These are phyloP conservation scores for Lithobius niger DNA, from an alignment of 1,140 invertebrate species.

Conservation along the genomic window DNA sequence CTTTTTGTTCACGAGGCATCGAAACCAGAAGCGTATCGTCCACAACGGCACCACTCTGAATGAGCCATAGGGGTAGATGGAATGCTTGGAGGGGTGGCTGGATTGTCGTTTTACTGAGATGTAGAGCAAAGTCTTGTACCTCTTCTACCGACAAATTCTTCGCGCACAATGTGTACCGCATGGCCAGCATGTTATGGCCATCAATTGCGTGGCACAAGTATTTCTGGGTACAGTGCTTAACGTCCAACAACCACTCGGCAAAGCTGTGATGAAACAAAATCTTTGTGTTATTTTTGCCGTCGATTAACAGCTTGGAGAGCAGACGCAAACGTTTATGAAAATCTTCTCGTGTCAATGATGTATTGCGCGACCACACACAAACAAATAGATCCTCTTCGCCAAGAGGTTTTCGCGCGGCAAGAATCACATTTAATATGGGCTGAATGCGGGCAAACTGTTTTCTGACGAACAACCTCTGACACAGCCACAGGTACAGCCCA, in stretches of 20 bases:
- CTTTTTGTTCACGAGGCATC: slow-evolving; percentile 37
- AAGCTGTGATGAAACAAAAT: slow-evolving; percentile 82
- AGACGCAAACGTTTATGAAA: slow-evolving; percentile 67
- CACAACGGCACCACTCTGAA: slow-evolving; percentile 47
- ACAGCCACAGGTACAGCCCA: slow-evolving; percentile 87
- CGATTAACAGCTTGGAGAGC: slow-evolving; percentile 52
- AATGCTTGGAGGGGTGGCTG: slow-evolving; percentile 31
- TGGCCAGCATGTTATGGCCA: slow-evolving; percentile 76
- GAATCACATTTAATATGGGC: slow-evolving; percentile 69
- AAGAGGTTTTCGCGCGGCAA: slow-evolving; percentile 72
- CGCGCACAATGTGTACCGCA: slow-evolving; percentile 57
- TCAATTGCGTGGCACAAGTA: slow-evolving; percentile 75
- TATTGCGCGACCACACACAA: slow-evolving; percentile 66
- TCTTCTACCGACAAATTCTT: slow-evolving; percentile 37
- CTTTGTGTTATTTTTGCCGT: slow-evolving; percentile 46
- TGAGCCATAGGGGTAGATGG: slow-evolving; percentile 43
- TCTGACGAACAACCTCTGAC: slow-evolving; percentile 77
- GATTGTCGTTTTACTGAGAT: slow-evolving; percentile 35
- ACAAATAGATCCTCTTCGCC: slow-evolving; percentile 63
- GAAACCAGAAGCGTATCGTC: slow-evolving; percentile 43
- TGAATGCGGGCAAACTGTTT: slow-evolving; percentile 73
- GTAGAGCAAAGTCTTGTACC: slow-evolving; percentile 41
- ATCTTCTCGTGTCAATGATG: slow-evolving; percentile 63
- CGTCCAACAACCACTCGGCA: slow-evolving; percentile 84
- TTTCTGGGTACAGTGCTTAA: slow-evolving; percentile 90